Evolutionary conservation across 2,888 invertebrate genomes (phyloP).

Genomic region (Adelphocoris suturalis): DNA sequence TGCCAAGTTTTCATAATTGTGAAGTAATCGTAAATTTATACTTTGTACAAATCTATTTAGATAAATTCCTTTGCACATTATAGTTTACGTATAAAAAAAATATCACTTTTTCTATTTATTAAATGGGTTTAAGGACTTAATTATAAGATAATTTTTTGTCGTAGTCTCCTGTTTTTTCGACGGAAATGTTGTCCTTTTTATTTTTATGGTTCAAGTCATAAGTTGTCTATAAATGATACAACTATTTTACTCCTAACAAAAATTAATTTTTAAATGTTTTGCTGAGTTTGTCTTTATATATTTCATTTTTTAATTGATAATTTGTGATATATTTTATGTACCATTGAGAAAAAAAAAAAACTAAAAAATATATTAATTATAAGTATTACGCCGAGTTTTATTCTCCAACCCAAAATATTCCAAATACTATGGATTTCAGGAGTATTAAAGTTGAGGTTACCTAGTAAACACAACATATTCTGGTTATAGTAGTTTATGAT

Average conservation of each 20-base stretch:
- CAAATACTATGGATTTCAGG: no score
- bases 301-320: background rate
- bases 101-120: conserved; percentile 29
- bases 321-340: conserved; percentile 19
- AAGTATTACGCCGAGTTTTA: background rate
- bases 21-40: background rate
- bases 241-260: background rate
- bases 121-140: conserved; percentile 11
- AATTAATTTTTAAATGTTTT: background rate
- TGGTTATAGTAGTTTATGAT: no score
- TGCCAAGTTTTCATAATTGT: background rate
- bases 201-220: background rate
- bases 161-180: background rate
- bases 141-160: background rate
- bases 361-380: background rate
- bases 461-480: no score
- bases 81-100: background rate
- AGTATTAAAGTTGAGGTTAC: no score
- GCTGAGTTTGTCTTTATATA: background rate
- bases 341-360: conserved; percentile 3
- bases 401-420: background rate
- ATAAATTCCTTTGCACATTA: background rate
- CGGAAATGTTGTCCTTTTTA: background rate
- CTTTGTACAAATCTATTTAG: conserved; percentile 25
- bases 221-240: background rate